Evolutionary conservation across 2,113 vertebrate genomes (phyloP).

Genomic region (Coryphaenoides rupestris): DNA sequence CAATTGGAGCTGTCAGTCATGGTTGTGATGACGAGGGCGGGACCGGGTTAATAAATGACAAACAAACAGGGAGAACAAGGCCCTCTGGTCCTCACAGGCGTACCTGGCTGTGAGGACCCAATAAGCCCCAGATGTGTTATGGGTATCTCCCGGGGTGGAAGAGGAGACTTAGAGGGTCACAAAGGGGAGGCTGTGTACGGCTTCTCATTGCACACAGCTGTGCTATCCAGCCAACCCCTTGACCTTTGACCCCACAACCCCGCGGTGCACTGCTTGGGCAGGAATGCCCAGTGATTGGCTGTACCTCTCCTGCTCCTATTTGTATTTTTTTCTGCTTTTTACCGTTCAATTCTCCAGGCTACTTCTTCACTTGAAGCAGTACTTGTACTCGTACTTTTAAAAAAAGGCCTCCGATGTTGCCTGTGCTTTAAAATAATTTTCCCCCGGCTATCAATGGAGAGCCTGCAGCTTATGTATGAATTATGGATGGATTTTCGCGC

Average conservation of each 20-base stretch:
- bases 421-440: constrained; percentile 40
- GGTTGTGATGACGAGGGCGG: constrained; percentile 56
- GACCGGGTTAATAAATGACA: constrained; percentile 70
- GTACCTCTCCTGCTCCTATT: constrained; percentile 44
- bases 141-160: constrained; percentile 59
- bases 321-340: constrained; percentile 64
- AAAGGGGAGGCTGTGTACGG: constrained; percentile 36
- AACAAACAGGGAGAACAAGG: constrained; percentile 71
- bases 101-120: constrained; percentile 55
- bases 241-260: constrained; percentile 63
- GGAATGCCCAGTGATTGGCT: constrained; percentile 68
- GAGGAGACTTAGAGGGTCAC: constrained; percentile 58
- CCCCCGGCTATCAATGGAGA: constrained; percentile 46
- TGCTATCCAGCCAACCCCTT: constrained; percentile 51
- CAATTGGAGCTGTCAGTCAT: constrained; percentile 63
- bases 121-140: constrained; percentile 77
- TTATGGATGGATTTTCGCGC: constrained; percentile 58
- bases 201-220: constrained; percentile 75
- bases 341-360: constrained; percentile 35
- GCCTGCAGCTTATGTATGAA: constrained; percentile 56
- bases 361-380: constrained; percentile 18
- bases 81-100: constrained; percentile 55
- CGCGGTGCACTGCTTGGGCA: constrained; percentile 52
- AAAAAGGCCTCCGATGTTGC: not conserved
- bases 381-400: too few species aligned